phyloP scores from a whole-genome alignment of 2,113 vertebrate genomes.

The Spea multiplicata region DNA sequence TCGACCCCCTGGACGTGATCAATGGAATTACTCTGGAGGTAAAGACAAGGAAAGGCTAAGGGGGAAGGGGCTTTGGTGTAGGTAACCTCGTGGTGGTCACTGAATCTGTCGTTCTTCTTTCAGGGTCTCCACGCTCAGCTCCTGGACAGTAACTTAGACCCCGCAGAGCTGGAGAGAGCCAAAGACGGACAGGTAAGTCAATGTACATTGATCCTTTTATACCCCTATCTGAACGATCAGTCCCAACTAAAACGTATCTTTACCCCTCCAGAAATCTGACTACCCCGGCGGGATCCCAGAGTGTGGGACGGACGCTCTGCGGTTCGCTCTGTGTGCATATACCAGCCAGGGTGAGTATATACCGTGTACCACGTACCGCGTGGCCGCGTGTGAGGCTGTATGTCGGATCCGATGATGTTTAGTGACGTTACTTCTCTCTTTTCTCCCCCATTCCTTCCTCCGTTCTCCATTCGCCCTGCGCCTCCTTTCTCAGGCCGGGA shows the following conservation, averaged over 20 bases:
- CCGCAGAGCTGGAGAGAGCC: conserved; percentile 73
- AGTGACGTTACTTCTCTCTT: neutral
- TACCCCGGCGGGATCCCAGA: conserved; percentile 82
- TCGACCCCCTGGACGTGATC: conserved; percentile 84
- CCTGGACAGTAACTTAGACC: conserved; percentile 78
- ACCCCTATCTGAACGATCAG: neutral
- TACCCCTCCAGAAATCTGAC: conserved; percentile 72
- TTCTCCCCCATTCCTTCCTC: neutral
- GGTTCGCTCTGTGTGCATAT: conserved; percentile 86
- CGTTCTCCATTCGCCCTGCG: too few species aligned
- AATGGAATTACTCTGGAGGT: conserved; percentile 81
- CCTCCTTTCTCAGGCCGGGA: conserved; percentile 71
- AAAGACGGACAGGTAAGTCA: conserved; percentile 78
- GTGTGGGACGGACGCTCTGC: conserved; percentile 84
- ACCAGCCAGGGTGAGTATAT: conserved; percentile 73
- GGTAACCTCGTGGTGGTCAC: neutral
- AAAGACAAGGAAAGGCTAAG: neutral
- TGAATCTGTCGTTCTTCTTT: neutral
- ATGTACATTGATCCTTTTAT: neutral
- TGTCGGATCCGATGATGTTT: too few species aligned
- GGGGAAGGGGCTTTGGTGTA: neutral
- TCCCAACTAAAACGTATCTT: neutral
- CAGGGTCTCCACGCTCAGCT: conserved; percentile 78
- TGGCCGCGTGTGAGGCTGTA: too few species aligned
- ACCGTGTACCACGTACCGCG: too few species aligned